phyloP scores from a whole-genome alignment of 2,797 vertebrate genomes.

The Epinephelus awoara region DNA sequence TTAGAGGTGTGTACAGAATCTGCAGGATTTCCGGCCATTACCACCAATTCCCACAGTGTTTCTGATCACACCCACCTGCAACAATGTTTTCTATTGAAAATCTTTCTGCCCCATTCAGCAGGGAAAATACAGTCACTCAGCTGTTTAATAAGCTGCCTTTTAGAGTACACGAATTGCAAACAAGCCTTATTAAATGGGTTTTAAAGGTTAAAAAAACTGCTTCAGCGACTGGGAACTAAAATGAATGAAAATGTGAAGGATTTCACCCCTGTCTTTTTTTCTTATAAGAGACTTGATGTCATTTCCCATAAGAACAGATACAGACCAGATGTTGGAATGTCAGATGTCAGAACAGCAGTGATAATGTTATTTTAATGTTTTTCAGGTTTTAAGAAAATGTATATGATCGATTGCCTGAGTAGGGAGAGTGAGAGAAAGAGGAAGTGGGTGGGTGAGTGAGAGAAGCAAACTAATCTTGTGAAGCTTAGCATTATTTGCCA shows the following conservation, averaged over 20 bases:
- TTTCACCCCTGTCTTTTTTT: background rate
- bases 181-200: constrained; percentile 31
- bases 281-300: background rate
- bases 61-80: constrained; percentile 29
- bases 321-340: constrained; percentile 10
- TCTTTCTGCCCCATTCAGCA: constrained; percentile 26
- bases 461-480: constrained; percentile 20
- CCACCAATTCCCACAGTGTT: constrained; percentile 9
- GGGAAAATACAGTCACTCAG: constrained; percentile 35
- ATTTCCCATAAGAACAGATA: background rate
- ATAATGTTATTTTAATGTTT: constrained; percentile 10
- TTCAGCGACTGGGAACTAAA: constrained; percentile 1
- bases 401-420: background rate
- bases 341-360: background rate
- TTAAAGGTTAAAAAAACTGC: constrained; percentile 1
- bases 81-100: constrained; percentile 39
- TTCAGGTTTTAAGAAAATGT: background rate
- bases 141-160: constrained; percentile 35
- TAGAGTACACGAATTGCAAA: constrained; percentile 36
- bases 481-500: constrained; percentile 15
- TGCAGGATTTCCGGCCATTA: background rate
- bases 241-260: constrained; percentile 11
- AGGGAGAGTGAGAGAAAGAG: background rate
- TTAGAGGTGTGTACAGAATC: constrained; percentile 18
- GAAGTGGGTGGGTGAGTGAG: background rate